Percentiles rank a stretch among this genome's conserved stretches.
Conservation (phyloP, 2,888 invertebrate species). For the Apeira syringaria region DNA sequence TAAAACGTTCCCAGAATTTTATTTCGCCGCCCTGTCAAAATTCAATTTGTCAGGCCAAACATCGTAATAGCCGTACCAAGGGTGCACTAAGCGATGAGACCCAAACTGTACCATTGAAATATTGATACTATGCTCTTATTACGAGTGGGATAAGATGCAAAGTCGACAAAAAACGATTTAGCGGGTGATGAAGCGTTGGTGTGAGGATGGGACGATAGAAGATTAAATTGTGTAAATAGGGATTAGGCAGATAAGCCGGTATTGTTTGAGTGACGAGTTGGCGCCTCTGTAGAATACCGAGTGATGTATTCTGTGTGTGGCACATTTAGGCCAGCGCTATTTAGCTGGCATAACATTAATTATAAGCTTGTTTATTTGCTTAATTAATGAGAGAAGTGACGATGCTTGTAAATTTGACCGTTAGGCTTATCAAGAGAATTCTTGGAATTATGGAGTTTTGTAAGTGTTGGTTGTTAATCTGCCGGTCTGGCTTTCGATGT, state of each 20-base stretch:
- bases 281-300: slow-evolving; percentile 50
- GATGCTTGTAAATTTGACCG: too few species aligned
- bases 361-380: slow-evolving; percentile 25
- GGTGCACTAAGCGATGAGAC: slow-evolving; percentile 45
- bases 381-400: too few species aligned
- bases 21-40: slow-evolving; percentile 72
- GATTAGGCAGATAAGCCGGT: slow-evolving; percentile 77
- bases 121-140: slow-evolving; percentile 45
- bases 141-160: slow-evolving; percentile 51
- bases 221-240: slow-evolving; percentile 82
- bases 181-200: slow-evolving; percentile 23
- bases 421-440: too few species aligned
- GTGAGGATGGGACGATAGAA: slow-evolving; percentile 45
- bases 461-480: too few species aligned
- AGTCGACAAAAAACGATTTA: slow-evolving; percentile 40
- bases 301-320: slow-evolving; percentile 57
- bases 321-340: slow-evolving; percentile 52
- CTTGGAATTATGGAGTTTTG: too few species aligned
- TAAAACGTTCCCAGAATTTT: slow-evolving; percentile 56
- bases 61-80: slow-evolving; percentile 61
- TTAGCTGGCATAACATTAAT: slow-evolving; percentile 24
- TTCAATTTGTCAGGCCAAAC: slow-evolving; percentile 81
- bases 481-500: too few species aligned
- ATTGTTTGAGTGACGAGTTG: slow-evolving; percentile 73
- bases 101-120: slow-evolving; percentile 31